phyloP scores from a whole-genome alignment of 2,113 vertebrate genomes.

The Apodemus sylvaticus region DNA sequence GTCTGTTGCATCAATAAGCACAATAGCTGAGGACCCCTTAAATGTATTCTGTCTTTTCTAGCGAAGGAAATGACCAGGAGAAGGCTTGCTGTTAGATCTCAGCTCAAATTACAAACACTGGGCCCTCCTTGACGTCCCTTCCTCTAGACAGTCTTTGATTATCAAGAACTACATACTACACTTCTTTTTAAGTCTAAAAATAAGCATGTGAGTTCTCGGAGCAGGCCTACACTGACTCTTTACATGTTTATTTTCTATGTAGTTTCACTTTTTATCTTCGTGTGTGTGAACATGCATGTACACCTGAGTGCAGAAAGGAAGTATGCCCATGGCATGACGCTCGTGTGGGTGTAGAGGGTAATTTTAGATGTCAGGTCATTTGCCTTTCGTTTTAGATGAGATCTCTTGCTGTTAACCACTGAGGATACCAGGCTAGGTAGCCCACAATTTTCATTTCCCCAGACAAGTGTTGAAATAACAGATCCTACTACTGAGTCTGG shows the following conservation, averaged over 20 bases:
- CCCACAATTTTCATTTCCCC: not conserved
- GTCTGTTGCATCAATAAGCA: not conserved
- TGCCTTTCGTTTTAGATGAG: not conserved
- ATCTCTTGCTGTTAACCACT: not conserved
- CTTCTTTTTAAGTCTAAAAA: not conserved
- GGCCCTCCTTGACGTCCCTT: not conserved
- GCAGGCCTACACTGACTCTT: slow-evolving; percentile 14
- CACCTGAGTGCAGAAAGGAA: not conserved
- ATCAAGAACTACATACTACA: not conserved
- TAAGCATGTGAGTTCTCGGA: not conserved
- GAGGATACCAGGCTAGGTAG: not conserved
- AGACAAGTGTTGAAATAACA: not conserved
- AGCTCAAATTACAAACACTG: slow-evolving; percentile 1
- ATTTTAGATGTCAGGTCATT: not conserved
- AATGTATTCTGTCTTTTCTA: not conserved
- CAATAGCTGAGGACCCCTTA: not conserved
- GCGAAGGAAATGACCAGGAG: not conserved
- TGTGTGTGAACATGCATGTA: not conserved
- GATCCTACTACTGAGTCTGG: not conserved
- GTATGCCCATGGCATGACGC: not conserved
- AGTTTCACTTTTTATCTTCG: not conserved
- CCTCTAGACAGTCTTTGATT: not conserved
- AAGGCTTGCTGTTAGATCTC: not conserved
- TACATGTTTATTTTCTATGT: not conserved
- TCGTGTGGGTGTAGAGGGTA: not conserved